Evolutionary conservation across 2,797 vertebrate genomes (phyloP).

Genomic region (Ceryle rudis): DNA sequence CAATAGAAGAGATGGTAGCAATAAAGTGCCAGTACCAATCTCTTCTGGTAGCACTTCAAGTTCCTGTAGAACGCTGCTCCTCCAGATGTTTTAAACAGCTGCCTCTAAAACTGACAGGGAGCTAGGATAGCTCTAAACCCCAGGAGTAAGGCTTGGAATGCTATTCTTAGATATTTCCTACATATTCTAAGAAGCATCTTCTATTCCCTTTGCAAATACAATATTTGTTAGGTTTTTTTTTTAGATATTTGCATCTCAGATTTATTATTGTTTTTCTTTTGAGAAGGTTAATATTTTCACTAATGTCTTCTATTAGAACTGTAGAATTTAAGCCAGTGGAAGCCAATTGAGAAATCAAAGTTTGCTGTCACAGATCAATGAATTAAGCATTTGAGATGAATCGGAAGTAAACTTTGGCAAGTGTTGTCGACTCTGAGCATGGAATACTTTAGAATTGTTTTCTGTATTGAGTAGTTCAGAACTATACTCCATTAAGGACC

Average conservation of each 20-base stretch:
- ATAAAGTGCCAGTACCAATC: neutral
- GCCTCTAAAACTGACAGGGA: neutral
- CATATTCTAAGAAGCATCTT: neutral
- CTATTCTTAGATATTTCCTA: slow-evolving; percentile 17
- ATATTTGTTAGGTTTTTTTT: neutral
- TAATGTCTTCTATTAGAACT: neutral
- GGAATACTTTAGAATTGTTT: neutral
- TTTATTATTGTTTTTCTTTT: neutral
- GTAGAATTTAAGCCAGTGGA: neutral
- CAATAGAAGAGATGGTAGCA: neutral
- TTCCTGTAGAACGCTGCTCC: neutral
- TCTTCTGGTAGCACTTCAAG: neutral
- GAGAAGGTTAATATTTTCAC: neutral
- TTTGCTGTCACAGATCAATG: neutral
- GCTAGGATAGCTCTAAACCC: neutral
- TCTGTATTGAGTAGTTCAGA: neutral
- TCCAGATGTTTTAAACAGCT: slow-evolving; percentile 2
- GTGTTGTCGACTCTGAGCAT: neutral
- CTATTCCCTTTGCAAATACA: neutral
- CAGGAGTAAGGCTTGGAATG: neutral
- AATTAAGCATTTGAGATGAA: neutral
- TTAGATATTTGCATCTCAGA: neutral
- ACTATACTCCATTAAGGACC: neutral
- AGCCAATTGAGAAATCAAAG: neutral
- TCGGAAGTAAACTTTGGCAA: neutral